Conservation (phyloP, 1,140 invertebrate genomes). For the Reticulitermes speratus region DNA sequence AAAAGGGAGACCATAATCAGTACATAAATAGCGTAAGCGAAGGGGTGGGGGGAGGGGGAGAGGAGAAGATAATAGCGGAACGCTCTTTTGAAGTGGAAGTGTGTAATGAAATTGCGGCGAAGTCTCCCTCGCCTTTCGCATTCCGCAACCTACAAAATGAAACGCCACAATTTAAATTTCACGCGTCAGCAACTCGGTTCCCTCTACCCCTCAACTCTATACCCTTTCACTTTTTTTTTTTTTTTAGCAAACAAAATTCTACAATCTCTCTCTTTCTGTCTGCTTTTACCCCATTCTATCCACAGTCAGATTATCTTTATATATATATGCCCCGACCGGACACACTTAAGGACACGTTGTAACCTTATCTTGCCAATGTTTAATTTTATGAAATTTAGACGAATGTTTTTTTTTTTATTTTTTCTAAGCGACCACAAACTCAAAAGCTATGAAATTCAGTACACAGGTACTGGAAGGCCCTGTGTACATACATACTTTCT, state of each 20-base stretch:
- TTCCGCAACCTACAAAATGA: not conserved
- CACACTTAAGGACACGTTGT: no score
- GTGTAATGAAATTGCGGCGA: slow-evolving; percentile 1
- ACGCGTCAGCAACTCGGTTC: not conserved
- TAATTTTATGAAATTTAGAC: no score
- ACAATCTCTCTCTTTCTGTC: not conserved
- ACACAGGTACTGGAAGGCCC: no score
- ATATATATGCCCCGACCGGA: not conserved
- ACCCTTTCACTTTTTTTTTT: slow-evolving; percentile 13
- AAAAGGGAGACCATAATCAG: not conserved
- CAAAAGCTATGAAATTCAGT: no score
- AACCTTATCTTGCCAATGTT: no score
- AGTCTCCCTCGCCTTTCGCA: not conserved
- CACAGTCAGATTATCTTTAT: not conserved
- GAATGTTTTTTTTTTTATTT: no score
- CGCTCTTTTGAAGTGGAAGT: slow-evolving; percentile 12
- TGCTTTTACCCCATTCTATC: not conserved
- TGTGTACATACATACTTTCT: no score
- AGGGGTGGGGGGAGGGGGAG: not conserved
- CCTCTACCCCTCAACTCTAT: not conserved
- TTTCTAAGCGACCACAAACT: no score
- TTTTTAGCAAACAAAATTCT: not conserved
- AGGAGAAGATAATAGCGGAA: not conserved
- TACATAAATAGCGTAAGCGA: not conserved
- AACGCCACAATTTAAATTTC: slow-evolving; percentile 16